Percentiles rank a stretch among this genome's conserved stretches.
phyloP scores from a whole-genome alignment of 2,113 vertebrate genomes.

The Ceyx melanurus region DNA sequence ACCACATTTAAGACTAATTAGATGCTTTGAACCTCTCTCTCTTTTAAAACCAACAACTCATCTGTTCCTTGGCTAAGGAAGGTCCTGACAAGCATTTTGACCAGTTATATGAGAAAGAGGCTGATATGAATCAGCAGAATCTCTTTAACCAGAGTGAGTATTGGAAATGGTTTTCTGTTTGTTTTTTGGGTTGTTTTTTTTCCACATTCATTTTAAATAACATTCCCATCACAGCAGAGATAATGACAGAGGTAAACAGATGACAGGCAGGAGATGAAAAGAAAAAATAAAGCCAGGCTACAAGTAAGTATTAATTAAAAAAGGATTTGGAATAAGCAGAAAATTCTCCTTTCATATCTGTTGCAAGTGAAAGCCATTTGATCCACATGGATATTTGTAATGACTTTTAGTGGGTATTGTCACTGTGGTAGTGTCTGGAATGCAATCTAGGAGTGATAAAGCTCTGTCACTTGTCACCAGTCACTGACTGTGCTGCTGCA shows the following conservation, averaged over 20 bases:
- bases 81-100: background rate
- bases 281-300: background rate
- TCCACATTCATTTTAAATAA: background rate
- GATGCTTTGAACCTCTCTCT: background rate
- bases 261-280: constrained; percentile 13
- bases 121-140: background rate
- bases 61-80: background rate
- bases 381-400: background rate
- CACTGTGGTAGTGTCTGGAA: background rate
- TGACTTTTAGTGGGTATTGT: background rate
- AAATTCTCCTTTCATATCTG: background rate
- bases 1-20: background rate
- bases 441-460: background rate
- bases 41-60: background rate
- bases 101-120: background rate
- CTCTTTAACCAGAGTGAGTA: background rate
- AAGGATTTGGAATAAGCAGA: constrained; percentile 1
- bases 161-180: background rate
- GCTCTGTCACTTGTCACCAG: background rate
- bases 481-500: background rate
- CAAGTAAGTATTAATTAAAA: constrained; percentile 46
- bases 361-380: background rate
- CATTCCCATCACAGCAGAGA: background rate
- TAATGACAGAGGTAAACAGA: background rate
- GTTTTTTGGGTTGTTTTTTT: background rate